Evolutionary conservation across 2,113 vertebrate genomes (phyloP).

Genomic region (Progne subis): DNA sequence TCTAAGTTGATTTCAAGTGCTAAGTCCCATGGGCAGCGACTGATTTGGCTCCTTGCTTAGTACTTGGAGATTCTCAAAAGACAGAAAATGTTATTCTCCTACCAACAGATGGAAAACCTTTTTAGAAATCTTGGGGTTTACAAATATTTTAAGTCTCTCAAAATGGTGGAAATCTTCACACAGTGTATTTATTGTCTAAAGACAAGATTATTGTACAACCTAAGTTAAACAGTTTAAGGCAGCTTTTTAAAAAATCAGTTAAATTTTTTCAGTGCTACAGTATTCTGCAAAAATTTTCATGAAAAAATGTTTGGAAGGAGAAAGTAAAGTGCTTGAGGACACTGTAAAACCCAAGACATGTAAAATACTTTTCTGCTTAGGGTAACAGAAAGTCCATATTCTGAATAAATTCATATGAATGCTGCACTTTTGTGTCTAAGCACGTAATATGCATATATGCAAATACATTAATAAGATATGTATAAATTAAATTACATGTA

Average conservation of each 20-base stretch:
- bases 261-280: background rate
- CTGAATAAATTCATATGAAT: background rate
- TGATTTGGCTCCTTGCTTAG: background rate
- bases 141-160: background rate
- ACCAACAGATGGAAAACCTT: background rate
- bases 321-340: background rate
- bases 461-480: background rate
- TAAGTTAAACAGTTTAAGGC: background rate
- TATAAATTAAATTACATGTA: background rate
- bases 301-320: background rate
- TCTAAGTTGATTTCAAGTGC: background rate
- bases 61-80: background rate
- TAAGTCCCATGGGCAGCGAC: background rate
- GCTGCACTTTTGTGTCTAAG: background rate
- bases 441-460: background rate
- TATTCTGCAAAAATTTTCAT: background rate
- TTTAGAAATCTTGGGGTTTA: background rate
- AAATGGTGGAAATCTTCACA: background rate
- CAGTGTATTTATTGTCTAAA: background rate
- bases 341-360: background rate
- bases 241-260: background rate
- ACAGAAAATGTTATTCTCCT: background rate
- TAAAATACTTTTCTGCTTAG: background rate
- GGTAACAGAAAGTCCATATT: background rate
- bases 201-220: background rate